Conservation (phyloP, 2,888 invertebrate genomes). For the Drosophila atroscutellata region DNA sequence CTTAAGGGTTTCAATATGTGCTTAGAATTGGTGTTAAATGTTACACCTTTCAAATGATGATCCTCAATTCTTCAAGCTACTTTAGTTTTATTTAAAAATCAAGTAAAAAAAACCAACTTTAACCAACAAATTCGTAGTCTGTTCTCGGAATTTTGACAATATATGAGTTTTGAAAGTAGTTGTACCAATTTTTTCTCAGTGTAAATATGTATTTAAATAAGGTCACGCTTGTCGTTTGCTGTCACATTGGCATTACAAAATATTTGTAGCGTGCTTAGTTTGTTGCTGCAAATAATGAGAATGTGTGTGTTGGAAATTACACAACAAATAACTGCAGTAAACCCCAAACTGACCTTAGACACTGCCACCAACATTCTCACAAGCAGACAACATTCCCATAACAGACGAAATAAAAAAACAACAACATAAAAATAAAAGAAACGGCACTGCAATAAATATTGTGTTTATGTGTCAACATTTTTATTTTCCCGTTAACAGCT, state of each 20-base stretch:
- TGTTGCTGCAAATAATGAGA: constrained; percentile 62
- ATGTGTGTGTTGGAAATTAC: constrained; percentile 26
- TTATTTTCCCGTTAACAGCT: constrained; percentile 29
- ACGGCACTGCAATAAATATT: constrained; percentile 10
- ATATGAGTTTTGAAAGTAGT: not conserved
- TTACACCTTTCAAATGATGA: not conserved
- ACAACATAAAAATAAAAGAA: not conserved
- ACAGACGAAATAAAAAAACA: not conserved
- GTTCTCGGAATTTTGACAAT: not conserved
- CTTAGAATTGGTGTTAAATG: not conserved
- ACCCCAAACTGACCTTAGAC: constrained; percentile 55
- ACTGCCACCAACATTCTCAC: constrained; percentile 16
- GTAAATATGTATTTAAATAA: constrained; percentile 37
- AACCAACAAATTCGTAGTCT: not conserved
- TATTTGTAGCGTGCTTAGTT: constrained; percentile 37
- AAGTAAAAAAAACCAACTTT: not conserved
- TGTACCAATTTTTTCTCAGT: not conserved
- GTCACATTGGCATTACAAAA: constrained; percentile 54
- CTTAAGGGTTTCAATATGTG: not conserved
- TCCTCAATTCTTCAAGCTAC: not conserved
- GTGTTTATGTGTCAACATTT: constrained; percentile 13
- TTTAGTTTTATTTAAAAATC: not conserved
- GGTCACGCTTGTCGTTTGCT: constrained; percentile 18
- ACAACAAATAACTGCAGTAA: constrained; percentile 32
- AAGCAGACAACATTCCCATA: not conserved